phyloP scores from a whole-genome alignment of 2,888 invertebrate genomes.

The Ferdinandea cuprea region DNA sequence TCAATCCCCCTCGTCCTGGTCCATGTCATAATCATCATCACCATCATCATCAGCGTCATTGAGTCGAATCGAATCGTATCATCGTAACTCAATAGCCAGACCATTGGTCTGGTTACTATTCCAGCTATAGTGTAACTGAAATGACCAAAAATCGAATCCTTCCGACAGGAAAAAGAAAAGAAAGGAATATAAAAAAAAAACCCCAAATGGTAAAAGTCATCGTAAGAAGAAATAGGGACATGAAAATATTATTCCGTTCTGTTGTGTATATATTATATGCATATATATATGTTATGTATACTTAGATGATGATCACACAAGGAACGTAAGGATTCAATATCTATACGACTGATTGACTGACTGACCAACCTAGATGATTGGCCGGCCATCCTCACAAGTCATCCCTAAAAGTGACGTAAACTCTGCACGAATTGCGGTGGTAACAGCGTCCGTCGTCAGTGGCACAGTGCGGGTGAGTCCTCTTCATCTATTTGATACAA shows the following conservation, averaged over 20 bases:
- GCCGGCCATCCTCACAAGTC: conserved; percentile 36
- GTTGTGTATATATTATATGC: not conserved
- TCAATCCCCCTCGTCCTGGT: not conserved
- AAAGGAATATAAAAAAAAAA: conserved; percentile 14
- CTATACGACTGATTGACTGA: conserved; percentile 65
- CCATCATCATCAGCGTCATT: conserved; percentile 66
- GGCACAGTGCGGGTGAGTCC: not conserved
- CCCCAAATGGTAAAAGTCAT: conserved; percentile 28
- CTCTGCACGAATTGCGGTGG: conserved; percentile 21
- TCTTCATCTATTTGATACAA: conserved; percentile 23
- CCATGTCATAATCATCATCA: conserved; percentile 11
- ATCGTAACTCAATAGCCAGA: conserved; percentile 57
- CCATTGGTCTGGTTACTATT: conserved; percentile 41
- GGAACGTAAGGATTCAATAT: conserved; percentile 63
- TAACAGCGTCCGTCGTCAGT: conserved; percentile 9
- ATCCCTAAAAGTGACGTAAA: conserved; percentile 28
- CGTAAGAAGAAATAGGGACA: conserved; percentile 58
- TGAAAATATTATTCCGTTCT: conserved; percentile 42
- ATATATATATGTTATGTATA: too few relatives aligned
- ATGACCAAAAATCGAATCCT: conserved; percentile 48
- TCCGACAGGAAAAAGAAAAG: conserved; percentile 11
- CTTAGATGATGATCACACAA: conserved; percentile 41
- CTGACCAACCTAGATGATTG: conserved; percentile 61
- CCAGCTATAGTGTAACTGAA: conserved; percentile 14
- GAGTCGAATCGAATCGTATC: conserved; percentile 62